Percentiles rank a stretch among this genome's conserved stretches.
These are phyloP conservation scores for Strongylocentrotus purpuratus DNA, from an alignment of 35 echinoderm and acorn worm species.

Conservation along the genomic window DNA sequence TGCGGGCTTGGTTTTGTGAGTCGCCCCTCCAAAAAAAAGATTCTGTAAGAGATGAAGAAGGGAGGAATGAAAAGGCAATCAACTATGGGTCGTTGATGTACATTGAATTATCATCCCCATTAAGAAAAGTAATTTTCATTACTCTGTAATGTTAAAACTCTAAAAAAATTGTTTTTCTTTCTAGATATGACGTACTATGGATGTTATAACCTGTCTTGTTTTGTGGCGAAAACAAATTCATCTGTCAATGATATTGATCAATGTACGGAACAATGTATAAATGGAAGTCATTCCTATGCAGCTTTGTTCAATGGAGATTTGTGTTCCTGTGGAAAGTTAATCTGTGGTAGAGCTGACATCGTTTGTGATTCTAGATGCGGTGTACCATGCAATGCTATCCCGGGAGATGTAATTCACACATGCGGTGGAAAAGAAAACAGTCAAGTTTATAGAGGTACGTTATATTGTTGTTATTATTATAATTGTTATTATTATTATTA, in stretches of 20 bases:
- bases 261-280: background rate
- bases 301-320: background rate
- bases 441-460: background rate
- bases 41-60: no score
- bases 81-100: no score
- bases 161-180: background rate
- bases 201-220: background rate
- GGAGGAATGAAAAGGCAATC: no score
- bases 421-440: background rate
- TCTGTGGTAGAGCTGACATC: background rate
- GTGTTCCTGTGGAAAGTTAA: background rate
- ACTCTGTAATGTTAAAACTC: no score
- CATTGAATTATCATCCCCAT: no score
- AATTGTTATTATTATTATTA: background rate
- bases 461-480: no score
- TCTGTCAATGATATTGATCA: background rate
- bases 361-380: background rate
- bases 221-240: background rate
- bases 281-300: background rate
- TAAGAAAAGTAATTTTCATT: no score
- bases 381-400: background rate
- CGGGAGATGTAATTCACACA: background rate
- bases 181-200: background rate
- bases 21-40: no score
- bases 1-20: no score